phyloP scores from a whole-genome alignment of 2,797 vertebrate genomes.

The Craterocephalus amniculus region DNA sequence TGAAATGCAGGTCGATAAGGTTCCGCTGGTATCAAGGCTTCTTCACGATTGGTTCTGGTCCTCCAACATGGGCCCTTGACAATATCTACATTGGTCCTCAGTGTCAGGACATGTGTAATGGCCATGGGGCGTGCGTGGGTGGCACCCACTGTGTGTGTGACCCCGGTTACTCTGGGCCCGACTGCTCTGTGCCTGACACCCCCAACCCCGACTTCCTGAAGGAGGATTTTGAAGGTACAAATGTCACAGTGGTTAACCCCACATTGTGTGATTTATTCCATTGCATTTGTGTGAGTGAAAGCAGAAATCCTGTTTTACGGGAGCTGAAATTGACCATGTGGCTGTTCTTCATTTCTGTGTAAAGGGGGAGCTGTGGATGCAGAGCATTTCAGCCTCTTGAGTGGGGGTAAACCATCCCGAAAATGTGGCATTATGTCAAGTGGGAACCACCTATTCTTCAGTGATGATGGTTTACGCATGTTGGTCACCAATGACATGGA shows the following conservation, averaged over 20 bases:
- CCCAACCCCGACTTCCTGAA: slow-evolving; percentile 97
- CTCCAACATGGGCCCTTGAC: slow-evolving; percentile 96
- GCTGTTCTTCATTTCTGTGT: slow-evolving; percentile 9
- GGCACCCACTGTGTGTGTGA: slow-evolving; percentile 94
- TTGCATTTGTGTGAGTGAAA: background rate
- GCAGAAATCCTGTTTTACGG: background rate
- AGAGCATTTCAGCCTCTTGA: slow-evolving; percentile 90
- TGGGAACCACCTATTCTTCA: slow-evolving; percentile 98
- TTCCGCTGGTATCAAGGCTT: slow-evolving; percentile 99
- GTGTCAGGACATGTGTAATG: slow-evolving; percentile 96
- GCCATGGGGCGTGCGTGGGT: slow-evolving; percentile 91
- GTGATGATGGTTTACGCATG: slow-evolving; percentile 95
- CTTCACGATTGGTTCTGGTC: slow-evolving; percentile 88
- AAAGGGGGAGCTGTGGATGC: slow-evolving; percentile 89
- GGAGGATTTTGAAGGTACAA: slow-evolving; percentile 97
- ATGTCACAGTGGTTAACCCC: background rate
- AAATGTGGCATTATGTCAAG: slow-evolving; percentile 98
- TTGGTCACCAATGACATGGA: slow-evolving; percentile 94
- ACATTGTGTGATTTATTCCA: background rate
- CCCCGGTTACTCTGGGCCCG: slow-evolving; percentile 89
- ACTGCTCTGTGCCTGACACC: slow-evolving; percentile 90
- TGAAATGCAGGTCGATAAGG: slow-evolving; percentile 86
- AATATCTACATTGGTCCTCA: slow-evolving; percentile 95
- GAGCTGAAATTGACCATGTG: background rate
- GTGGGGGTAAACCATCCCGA: slow-evolving; percentile 95